Evolutionary conservation across 2,797 vertebrate genomes (phyloP).

Genomic region (Tadarida brasiliensis): DNA sequence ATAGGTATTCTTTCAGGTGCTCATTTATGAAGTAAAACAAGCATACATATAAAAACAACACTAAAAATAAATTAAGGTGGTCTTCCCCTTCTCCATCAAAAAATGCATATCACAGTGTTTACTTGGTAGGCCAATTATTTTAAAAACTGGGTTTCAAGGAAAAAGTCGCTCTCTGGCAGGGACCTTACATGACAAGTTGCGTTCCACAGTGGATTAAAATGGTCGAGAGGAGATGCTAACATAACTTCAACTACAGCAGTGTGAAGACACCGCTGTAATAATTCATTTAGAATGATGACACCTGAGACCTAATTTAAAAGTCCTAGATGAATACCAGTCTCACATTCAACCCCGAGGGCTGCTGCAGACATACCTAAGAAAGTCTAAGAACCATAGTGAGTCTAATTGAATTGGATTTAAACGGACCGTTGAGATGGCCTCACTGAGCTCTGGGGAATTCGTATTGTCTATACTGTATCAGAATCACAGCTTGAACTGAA

Average conservation of each 20-base stretch:
- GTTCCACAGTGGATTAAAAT: conserved; percentile 86
- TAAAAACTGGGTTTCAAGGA: conserved; percentile 83
- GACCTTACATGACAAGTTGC: conserved; percentile 85
- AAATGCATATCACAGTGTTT: conserved; percentile 67
- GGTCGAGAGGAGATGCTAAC: conserved; percentile 89
- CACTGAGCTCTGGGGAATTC: conserved; percentile 89
- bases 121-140: conserved; percentile 83
- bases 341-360: conserved; percentile 91
- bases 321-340: conserved; percentile 91
- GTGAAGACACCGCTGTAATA: conserved; percentile 90
- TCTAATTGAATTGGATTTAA: conserved; percentile 93
- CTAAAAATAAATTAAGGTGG: conserved; percentile 13
- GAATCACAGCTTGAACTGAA: conserved; percentile 92
- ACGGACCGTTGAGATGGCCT: conserved; percentile 91
- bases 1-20: conserved; percentile 9
- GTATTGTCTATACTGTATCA: conserved; percentile 91
- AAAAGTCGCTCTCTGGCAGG: conserved; percentile 84
- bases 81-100: conserved; percentile 23
- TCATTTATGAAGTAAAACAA: conserved; percentile 50
- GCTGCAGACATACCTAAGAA: conserved; percentile 90
- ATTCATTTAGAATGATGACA: conserved; percentile 92
- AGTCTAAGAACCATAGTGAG: conserved; percentile 91
- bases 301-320: conserved; percentile 93
- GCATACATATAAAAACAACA: not conserved
- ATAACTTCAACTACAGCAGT: conserved; percentile 89